These are phyloP conservation scores for Arctocebus calabarensis DNA, from an alignment of 2,797 vertebrate species.

Conservation along the genomic window DNA sequence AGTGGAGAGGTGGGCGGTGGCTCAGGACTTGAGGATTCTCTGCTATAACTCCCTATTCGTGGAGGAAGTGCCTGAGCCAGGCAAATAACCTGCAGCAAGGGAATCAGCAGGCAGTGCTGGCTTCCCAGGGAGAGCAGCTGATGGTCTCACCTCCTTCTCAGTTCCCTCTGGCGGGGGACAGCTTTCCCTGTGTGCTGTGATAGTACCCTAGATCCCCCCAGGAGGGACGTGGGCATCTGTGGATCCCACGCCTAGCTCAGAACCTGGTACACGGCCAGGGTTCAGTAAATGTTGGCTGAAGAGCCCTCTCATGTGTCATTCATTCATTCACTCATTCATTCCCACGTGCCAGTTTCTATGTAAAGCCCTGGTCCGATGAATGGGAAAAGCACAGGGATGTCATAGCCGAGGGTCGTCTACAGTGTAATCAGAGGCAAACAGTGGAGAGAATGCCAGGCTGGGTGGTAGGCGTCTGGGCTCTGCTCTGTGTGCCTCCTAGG, in stretches of 20 bases:
- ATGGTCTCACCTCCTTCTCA: neutral
- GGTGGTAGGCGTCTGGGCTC: neutral
- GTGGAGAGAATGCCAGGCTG: neutral
- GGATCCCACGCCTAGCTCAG: neutral
- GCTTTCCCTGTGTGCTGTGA: neutral
- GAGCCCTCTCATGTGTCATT: neutral
- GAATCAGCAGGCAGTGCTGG: neutral
- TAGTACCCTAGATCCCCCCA: neutral
- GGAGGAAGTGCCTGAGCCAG: neutral
- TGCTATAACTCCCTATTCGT: neutral
- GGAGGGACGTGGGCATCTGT: neutral
- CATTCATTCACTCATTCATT: constrained; percentile 14
- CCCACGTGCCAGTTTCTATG: neutral
- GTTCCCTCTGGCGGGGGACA: neutral
- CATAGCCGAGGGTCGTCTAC: neutral
- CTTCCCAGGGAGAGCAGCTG: neutral
- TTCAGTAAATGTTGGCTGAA: neutral
- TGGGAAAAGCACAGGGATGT: neutral
- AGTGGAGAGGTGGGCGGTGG: neutral
- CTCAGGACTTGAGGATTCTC: neutral
- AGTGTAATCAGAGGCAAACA: neutral
- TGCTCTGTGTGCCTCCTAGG: neutral
- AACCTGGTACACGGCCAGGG: neutral
- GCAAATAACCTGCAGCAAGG: neutral
- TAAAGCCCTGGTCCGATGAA: neutral